These are phyloP conservation scores for Apteryx owenii DNA, from an alignment of 2,113 vertebrate genomes.

Conservation along the genomic window DNA sequence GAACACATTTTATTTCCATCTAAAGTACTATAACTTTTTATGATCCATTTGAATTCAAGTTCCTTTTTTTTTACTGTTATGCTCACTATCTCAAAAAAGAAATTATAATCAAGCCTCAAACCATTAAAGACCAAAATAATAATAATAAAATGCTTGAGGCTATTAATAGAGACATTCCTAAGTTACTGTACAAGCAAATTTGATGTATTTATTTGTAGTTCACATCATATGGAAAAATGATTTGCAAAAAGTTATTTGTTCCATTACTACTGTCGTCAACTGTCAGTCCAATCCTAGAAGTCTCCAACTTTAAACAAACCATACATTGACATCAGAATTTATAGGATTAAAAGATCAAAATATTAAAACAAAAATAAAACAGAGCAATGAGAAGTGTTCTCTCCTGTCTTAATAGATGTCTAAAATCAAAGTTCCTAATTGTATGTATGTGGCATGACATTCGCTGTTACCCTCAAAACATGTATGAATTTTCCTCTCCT, in stretches of 20 bases:
- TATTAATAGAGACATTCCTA: background rate
- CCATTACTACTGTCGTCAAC: background rate
- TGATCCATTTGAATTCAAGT: background rate
- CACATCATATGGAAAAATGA: background rate
- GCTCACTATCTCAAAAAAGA: background rate
- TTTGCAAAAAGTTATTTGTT: background rate
- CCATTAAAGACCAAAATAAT: background rate
- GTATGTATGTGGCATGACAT: conserved; percentile 24
- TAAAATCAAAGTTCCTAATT: conserved; percentile 3
- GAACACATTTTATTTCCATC: background rate
- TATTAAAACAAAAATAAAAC: background rate
- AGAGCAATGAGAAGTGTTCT: background rate
- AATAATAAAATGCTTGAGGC: background rate
- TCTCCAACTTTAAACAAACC: background rate
- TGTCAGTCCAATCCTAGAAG: background rate
- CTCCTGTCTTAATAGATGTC: background rate
- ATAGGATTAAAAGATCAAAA: background rate
- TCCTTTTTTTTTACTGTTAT: background rate
- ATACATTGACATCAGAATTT: background rate
- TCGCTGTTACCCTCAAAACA: conserved; percentile 24
- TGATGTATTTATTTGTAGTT: background rate
- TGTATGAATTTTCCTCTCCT: background rate
- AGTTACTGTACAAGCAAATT: background rate
- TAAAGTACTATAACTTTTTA: background rate
- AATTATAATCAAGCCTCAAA: background rate